Percentiles rank a stretch among this genome's conserved stretches.
Conservation (phyloP, 92 coral and sea anemone genomes). For the Pocillopora meandrina region DNA sequence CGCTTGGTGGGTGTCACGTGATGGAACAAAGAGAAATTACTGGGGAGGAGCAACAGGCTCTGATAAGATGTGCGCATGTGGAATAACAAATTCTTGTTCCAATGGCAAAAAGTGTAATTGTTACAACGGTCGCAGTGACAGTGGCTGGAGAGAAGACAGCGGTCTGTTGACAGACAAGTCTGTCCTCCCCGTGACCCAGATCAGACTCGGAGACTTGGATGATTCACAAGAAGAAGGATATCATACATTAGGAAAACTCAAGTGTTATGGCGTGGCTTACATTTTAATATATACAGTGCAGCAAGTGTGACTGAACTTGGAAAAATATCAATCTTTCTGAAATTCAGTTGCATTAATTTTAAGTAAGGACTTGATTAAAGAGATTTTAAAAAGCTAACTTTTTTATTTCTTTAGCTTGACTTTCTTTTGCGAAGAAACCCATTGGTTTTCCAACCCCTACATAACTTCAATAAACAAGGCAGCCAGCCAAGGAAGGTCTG, state of each 20-base stretch:
- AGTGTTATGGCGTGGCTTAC: background rate
- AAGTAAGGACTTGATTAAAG: no score
- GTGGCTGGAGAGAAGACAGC: constrained; percentile 6
- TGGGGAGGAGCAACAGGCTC: constrained; percentile 32
- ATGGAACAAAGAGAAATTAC: background rate
- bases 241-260: constrained; percentile 19
- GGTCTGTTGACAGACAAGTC: constrained; percentile 6
- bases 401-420: no score
- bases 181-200: constrained; percentile 1
- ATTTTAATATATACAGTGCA: background rate
- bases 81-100: constrained; percentile 56
- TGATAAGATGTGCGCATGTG: constrained; percentile 64
- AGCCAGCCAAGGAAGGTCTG: no score
- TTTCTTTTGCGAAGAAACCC: no score
- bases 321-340: no score
- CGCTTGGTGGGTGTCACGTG: constrained; percentile 34
- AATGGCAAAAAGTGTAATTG: background rate
- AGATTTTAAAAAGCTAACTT: no score
- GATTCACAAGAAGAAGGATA: constrained; percentile 51
- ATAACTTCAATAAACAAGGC: no score
- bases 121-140: background rate
- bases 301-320: background rate
- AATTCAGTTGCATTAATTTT: no score
- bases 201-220: background rate
- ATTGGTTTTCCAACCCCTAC: no score